Evolutionary conservation across 2,797 vertebrate genomes (phyloP).

Genomic region (Taenioides sp.): DNA sequence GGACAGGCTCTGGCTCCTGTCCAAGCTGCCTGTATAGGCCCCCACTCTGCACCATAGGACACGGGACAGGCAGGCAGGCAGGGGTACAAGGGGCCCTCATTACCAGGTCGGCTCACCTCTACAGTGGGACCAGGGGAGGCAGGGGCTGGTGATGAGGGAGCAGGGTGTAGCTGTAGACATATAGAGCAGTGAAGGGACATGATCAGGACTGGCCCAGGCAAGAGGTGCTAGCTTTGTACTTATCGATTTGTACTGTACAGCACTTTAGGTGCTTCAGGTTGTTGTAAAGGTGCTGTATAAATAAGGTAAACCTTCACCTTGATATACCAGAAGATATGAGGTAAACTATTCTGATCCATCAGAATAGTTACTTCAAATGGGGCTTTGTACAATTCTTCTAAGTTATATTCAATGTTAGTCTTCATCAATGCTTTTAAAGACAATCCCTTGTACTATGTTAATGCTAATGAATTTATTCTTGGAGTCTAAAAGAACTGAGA

Average conservation of each 20-base stretch:
- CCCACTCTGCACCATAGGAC: slow-evolving; percentile 74
- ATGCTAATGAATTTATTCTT: no score
- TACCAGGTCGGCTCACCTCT: slow-evolving; percentile 65
- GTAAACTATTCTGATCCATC: no score
- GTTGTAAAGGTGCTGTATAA: no score
- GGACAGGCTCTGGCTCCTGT: slow-evolving; percentile 72
- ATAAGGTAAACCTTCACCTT: no score
- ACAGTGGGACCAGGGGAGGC: slow-evolving; percentile 48
- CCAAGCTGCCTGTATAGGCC: slow-evolving; percentile 64
- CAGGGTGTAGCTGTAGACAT: slow-evolving; percentile 55
- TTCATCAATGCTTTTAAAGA: no score
- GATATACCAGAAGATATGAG: no score
- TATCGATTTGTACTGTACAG: slow-evolving; percentile 46
- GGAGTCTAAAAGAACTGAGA: no score
- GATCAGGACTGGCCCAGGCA: slow-evolving; percentile 39
- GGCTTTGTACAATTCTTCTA: no score
- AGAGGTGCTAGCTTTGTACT: slow-evolving; percentile 24
- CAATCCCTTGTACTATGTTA: background rate
- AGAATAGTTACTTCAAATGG: no score
- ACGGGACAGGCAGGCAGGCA: slow-evolving; percentile 69
- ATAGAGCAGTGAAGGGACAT: slow-evolving; percentile 44
- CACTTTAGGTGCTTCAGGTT: background rate
- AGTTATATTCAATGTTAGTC: background rate
- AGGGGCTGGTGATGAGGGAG: slow-evolving; percentile 66
- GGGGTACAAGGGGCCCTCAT: slow-evolving; percentile 77